phyloP scores from a whole-genome alignment of 2,888 invertebrate genomes.

The Steinernema hermaphroditum region DNA sequence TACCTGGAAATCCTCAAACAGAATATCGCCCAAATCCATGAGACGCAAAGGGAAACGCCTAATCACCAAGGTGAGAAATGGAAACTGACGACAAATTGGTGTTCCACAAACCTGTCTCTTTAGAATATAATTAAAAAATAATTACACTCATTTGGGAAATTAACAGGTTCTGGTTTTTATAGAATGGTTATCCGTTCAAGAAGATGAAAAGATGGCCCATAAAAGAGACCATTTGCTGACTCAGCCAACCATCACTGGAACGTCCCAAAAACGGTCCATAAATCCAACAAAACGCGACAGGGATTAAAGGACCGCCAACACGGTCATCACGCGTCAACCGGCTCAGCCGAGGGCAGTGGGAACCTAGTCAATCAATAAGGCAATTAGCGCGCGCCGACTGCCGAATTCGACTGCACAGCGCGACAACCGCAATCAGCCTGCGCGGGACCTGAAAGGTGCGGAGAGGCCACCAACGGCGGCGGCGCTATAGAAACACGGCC shows the following conservation, averaged over 20 bases:
- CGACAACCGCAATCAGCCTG: not conserved
- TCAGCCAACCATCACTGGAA: not conserved
- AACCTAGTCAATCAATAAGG: not conserved
- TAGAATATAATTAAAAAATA: too few relatives aligned
- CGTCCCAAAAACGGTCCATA: not conserved
- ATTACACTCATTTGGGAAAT: too few relatives aligned
- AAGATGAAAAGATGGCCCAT: too few relatives aligned
- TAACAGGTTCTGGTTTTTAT: too few relatives aligned
- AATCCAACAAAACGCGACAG: not conserved
- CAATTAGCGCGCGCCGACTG: not conserved
- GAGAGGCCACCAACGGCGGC: not conserved
- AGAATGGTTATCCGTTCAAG: too few relatives aligned
- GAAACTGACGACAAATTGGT: too few relatives aligned
- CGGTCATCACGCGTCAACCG: not conserved
- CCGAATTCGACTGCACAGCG: not conserved
- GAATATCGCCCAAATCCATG: too few relatives aligned
- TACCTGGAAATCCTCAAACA: too few relatives aligned
- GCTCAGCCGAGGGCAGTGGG: not conserved
- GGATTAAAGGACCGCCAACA: not conserved
- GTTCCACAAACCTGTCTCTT: too few relatives aligned
- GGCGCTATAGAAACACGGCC: not conserved
- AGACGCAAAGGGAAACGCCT: too few relatives aligned
- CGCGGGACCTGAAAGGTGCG: not conserved
- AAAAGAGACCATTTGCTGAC: too few relatives aligned
- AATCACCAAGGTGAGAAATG: too few relatives aligned